These are phyloP conservation scores for Trachythela sp. DNA, from an alignment of 64 coral and sea anemone species.

Conservation along the genomic window DNA sequence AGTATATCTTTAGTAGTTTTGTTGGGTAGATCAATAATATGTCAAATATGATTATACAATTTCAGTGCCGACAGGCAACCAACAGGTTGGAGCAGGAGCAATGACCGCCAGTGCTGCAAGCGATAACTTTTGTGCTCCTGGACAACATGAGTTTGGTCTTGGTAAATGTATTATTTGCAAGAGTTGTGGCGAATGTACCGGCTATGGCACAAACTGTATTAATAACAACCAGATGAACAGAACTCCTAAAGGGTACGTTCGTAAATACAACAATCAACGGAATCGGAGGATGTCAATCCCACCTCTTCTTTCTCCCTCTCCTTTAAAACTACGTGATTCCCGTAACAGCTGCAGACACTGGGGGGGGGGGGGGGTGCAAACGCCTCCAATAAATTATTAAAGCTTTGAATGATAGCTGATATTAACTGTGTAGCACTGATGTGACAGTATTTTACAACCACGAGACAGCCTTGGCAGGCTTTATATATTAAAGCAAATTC, in stretches of 20 bases:
- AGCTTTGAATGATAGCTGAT: too few species aligned
- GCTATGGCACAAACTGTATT: conserved; percentile 18
- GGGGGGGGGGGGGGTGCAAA: too few species aligned
- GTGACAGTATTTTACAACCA: too few species aligned
- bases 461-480: too few species aligned
- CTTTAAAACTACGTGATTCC: too few species aligned
- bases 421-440: too few species aligned
- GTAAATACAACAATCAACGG: background rate
- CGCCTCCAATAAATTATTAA: too few species aligned
- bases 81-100: background rate
- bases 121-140: background rate
- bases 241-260: background rate
- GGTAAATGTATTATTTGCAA: background rate
- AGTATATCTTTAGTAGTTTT: too few species aligned
- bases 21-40: too few species aligned
- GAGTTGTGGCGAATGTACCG: background rate
- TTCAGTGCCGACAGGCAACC: background rate
- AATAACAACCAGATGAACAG: background rate
- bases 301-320: background rate
- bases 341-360: too few species aligned
- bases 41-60: background rate
- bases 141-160: background rate
- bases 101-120: background rate
- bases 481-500: too few species aligned
- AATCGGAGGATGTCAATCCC: background rate